Conservation (phyloP, 2,113 vertebrate genomes). For the Scatophagus argus region DNA sequence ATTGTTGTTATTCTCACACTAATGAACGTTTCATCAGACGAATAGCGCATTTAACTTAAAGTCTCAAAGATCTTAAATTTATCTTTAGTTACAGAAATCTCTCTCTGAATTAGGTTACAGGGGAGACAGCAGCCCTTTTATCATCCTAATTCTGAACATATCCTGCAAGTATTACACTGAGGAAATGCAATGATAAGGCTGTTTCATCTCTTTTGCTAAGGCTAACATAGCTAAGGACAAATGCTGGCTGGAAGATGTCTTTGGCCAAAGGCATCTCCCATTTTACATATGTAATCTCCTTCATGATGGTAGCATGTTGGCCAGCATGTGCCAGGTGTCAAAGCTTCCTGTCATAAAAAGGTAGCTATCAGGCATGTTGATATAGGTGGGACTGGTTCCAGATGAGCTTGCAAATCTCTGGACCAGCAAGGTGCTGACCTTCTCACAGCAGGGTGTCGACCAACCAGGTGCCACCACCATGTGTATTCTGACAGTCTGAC, state of each 20-base stretch:
- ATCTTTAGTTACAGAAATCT: conserved; percentile 16
- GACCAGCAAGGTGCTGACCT: conserved; percentile 59
- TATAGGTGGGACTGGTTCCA: conserved; percentile 26
- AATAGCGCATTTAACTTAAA: conserved; percentile 15
- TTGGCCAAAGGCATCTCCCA: conserved; percentile 17
- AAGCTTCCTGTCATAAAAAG: conserved; percentile 46
- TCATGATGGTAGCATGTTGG: conserved; percentile 11
- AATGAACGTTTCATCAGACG: conserved; percentile 17
- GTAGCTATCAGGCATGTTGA: conserved; percentile 13
- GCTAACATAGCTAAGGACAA: conserved; percentile 26
- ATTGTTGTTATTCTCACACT: conserved; percentile 24
- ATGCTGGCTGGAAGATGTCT: conserved; percentile 18
- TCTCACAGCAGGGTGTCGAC: conserved; percentile 58
- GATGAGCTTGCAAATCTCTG: conserved; percentile 18
- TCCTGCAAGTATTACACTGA: conserved; percentile 20
- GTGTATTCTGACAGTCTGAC: conserved; percentile 61
- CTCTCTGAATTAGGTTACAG: background rate
- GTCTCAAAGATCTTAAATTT: conserved; percentile 12
- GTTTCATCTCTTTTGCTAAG: conserved; percentile 28
- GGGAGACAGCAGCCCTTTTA: conserved; percentile 2
- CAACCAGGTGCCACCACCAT: conserved; percentile 47
- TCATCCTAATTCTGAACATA: conserved; percentile 33
- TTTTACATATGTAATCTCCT: conserved; percentile 44
- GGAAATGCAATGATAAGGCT: conserved; percentile 33
- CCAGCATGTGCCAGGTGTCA: conserved; percentile 4